Percentiles rank a stretch among this genome's conserved stretches.
Conservation (phyloP, 2,888 invertebrate genomes). For the Stegophylla sp. region DNA sequence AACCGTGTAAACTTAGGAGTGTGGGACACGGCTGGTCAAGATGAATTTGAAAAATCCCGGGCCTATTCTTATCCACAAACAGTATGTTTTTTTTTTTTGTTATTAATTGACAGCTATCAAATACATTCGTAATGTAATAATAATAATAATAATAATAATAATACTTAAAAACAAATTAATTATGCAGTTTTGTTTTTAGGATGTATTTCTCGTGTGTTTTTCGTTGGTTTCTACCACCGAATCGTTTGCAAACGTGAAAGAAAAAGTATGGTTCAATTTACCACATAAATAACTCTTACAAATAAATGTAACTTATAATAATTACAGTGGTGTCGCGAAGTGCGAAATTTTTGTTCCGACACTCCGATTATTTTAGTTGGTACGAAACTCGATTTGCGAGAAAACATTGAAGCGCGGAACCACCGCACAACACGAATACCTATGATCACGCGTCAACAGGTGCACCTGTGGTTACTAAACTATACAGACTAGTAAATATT, state of each 20-base stretch:
- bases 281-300: not conserved
- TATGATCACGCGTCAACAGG: slow-evolving; percentile 96
- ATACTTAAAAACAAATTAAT: too few relatives aligned
- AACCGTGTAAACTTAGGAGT: too few relatives aligned
- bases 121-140: too few relatives aligned
- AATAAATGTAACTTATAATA: not conserved
- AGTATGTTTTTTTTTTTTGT: too few relatives aligned
- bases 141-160: too few relatives aligned
- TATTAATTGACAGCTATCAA: too few relatives aligned
- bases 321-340: slow-evolving; percentile 94
- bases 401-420: slow-evolving; percentile 94
- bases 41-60: too few relatives aligned
- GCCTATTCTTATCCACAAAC: too few relatives aligned
- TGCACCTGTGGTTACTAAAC: too few relatives aligned
- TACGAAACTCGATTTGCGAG: slow-evolving; percentile 95
- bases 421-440: slow-evolving; percentile 95
- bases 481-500: too few relatives aligned
- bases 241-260: slow-evolving; percentile 98
- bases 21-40: too few relatives aligned
- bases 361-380: slow-evolving; percentile 99
- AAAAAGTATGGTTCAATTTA: slow-evolving; percentile 74
- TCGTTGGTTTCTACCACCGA: slow-evolving; percentile 98
- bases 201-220: slow-evolving; percentile 98
- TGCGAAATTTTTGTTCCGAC: slow-evolving; percentile 97
- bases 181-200: too few relatives aligned